Evolutionary conservation across 2,113 vertebrate species (phyloP).

Genomic region (Elephas maximus): DNA sequence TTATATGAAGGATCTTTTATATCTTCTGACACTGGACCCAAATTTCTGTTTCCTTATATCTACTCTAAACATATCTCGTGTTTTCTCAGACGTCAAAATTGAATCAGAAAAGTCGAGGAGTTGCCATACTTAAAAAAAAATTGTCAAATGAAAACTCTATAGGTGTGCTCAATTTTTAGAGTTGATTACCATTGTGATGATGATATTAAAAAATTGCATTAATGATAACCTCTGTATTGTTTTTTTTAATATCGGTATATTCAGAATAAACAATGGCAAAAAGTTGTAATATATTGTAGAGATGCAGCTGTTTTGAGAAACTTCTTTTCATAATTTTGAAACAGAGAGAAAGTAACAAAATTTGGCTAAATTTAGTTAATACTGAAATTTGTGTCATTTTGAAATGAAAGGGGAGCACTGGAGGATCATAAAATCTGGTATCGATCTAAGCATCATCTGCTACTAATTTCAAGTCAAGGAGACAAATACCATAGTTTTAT

Average conservation of each 20-base stretch:
- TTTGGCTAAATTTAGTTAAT: background rate
- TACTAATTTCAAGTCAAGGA: constrained; percentile 15
- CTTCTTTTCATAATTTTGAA: constrained; percentile 34
- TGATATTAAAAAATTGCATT: background rate
- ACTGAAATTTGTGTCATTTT: constrained; percentile 9
- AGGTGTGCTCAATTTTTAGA: background rate
- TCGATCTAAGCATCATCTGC: background rate
- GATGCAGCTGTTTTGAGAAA: background rate
- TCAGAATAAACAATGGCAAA: background rate
- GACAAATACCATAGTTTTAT: background rate
- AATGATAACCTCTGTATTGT: background rate
- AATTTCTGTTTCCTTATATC: background rate
- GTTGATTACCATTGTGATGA: background rate
- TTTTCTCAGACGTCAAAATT: background rate
- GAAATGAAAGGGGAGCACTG: background rate
- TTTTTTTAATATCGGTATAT: background rate
- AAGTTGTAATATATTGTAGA: background rate
- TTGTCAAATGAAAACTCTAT: background rate
- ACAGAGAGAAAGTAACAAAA: background rate
- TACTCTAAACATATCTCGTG: background rate
- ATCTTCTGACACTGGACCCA: background rate
- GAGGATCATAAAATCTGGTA: background rate
- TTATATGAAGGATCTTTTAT: background rate
- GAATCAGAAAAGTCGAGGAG: background rate
- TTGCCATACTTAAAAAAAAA: background rate